Evolutionary conservation across 2,888 invertebrate species (phyloP), one percentile per base, ranked within the genome.

Genomic region (Baronia brevicornis): DNA sequence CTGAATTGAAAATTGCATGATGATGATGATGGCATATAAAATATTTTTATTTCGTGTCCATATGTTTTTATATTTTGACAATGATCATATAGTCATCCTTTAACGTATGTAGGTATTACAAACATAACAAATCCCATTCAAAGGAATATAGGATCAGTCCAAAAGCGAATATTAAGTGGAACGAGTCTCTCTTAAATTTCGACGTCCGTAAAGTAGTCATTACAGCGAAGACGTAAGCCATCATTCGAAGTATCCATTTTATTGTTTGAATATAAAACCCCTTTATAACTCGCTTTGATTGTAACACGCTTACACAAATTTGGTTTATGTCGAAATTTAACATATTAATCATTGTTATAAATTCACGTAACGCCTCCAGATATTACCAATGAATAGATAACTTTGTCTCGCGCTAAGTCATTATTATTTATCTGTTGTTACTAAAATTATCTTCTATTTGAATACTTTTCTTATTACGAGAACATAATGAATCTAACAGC

Each of bases 201-300:
- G 74, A 69, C 58, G 71, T 65, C 56, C 63, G 58, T 67, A 66
- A 74, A 77, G 57, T 68, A 69, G 74, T 68, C 67, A 65, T 79
- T 70, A 69, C 62, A 48, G 44, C 46, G 58, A 60, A 69, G 63
- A 72, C 66, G 65, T 75, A 68, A 70, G 73, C 58, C 66, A 59
- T 72, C 68, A 60, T 63, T 57, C 55, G 51, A 63, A 69, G 70
- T 67, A 70, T 69, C 69, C 66, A 55, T 77, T 82, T 82, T 77
- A 82, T 68, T 70, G 74, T 77, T 70, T 54, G 69, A 71, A 64
- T 73, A 70, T 79, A 75, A 80, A 74, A 71, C 59, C 60, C 55
- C 68, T 75, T 75, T 72, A 77, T 60, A 62, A 56, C 70, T 52
- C 61, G 26, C 56, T 72, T 69, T 60, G 61, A 73, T 70, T 70